These are phyloP conservation scores for Hydroisotoma schaefferi DNA, from an alignment of 2,888 invertebrate species.

Conservation along the genomic window DNA sequence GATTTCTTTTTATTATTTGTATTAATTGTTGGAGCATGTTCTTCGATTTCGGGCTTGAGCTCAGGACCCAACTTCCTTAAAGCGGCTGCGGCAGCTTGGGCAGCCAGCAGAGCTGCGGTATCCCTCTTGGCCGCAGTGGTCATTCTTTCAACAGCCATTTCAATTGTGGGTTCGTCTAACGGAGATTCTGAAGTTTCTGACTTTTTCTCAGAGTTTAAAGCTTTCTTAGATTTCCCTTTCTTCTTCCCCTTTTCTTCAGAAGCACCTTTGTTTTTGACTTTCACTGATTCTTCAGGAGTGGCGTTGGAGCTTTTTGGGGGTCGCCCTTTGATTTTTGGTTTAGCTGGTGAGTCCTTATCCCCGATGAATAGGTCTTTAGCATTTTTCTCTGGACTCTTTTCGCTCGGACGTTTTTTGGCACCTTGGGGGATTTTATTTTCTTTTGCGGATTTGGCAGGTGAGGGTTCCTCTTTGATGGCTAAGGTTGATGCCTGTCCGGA, in stretches of 20 bases:
- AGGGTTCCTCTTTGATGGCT: conserved; percentile 28
- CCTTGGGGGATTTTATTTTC: conserved; percentile 39
- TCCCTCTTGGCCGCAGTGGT: conserved; percentile 35
- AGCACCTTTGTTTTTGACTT: conserved; percentile 15
- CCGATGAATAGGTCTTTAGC: conserved; percentile 44
- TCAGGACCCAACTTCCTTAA: conserved; percentile 5
- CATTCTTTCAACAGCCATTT: conserved; percentile 38
- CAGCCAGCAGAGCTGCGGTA: conserved; percentile 28
- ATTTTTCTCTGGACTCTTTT: conserved; percentile 44
- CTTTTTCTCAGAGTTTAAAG: conserved; percentile 22
- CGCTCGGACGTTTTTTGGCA: conserved; percentile 35
- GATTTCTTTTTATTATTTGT: not conserved
- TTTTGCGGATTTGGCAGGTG: conserved; percentile 38
- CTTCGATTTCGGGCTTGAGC: not conserved
- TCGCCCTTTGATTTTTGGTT: conserved; percentile 52
- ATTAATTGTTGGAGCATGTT: not conserved
- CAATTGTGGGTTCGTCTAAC: conserved; percentile 37
- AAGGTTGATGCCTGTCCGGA: conserved; percentile 9
- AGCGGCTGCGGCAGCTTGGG: conserved; percentile 26
- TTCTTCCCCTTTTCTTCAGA: conserved; percentile 15
- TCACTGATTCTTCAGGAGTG: conserved; percentile 7
- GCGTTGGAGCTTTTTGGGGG: conserved; percentile 37
- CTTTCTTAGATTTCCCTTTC: conserved; percentile 25
- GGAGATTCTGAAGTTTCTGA: conserved; percentile 33
- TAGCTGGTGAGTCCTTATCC: conserved; percentile 45